Evolutionary conservation across 2,113 vertebrate genomes (phyloP).

Genomic region (Cygnus buccinator): DNA sequence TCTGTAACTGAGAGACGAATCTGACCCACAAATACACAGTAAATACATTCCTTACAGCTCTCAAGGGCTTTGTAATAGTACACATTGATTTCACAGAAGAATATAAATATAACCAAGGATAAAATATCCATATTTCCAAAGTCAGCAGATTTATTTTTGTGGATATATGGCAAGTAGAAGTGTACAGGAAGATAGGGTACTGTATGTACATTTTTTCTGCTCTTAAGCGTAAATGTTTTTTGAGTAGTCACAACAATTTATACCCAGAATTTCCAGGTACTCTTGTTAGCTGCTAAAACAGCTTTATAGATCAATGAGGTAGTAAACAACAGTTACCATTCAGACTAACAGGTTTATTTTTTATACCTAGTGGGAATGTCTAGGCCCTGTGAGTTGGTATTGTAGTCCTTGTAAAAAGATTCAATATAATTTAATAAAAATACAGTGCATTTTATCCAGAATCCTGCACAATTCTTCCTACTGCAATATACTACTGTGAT

Average conservation of each 20-base stretch:
- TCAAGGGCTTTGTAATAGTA: background rate
- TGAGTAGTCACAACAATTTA: background rate
- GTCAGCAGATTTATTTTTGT: background rate
- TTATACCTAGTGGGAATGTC: background rate
- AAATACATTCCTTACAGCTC: background rate
- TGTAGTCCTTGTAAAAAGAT: background rate
- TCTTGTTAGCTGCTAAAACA: background rate
- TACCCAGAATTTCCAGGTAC: background rate
- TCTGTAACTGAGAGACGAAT: conserved; percentile 1
- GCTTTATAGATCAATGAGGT: background rate
- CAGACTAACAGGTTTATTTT: background rate
- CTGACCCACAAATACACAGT: background rate
- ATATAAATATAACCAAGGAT: background rate
- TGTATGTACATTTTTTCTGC: background rate
- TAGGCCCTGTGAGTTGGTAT: background rate
- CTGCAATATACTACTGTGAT: background rate
- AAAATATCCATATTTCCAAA: background rate
- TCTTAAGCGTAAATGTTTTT: background rate
- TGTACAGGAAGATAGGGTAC: background rate
- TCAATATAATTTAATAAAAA: background rate
- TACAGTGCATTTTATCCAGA: background rate
- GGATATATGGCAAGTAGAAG: background rate
- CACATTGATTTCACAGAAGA: conserved; percentile 1
- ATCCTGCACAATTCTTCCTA: background rate
- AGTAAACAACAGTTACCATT: background rate